phyloP scores from a whole-genome alignment of 2,797 vertebrate species.

The Fistularia commersonii region DNA sequence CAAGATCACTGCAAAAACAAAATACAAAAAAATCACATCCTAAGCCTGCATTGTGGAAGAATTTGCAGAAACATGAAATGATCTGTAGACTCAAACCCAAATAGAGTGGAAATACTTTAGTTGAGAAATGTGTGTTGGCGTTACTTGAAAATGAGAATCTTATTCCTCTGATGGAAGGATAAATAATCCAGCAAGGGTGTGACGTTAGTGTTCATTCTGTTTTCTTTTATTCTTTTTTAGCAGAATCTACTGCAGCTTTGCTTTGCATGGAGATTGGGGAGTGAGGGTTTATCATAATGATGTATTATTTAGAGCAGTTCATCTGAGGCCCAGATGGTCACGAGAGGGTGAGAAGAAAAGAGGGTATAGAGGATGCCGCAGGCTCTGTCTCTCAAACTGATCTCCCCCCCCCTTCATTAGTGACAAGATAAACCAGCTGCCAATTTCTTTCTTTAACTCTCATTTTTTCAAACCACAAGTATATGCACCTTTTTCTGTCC shows the following conservation, averaged over 20 bases:
- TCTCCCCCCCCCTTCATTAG: slow-evolving; percentile 1
- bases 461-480: too few relatives aligned
- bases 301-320: slow-evolving; percentile 26
- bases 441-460: background rate
- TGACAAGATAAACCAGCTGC: background rate
- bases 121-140: too few relatives aligned
- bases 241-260: background rate
- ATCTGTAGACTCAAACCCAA: too few relatives aligned
- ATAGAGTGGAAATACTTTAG: too few relatives aligned
- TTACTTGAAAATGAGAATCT: background rate
- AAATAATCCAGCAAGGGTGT: background rate
- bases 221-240: background rate
- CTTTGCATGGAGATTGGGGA: background rate
- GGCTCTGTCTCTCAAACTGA: slow-evolving; percentile 4
- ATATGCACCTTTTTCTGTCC: too few relatives aligned
- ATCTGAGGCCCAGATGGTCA: slow-evolving; percentile 23
- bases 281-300: slow-evolving; percentile 4
- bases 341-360: background rate
- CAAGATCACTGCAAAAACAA: too few relatives aligned
- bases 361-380: slow-evolving; percentile 2
- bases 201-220: background rate
- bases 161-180: background rate
- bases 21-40: too few relatives aligned
- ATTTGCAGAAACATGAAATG: too few relatives aligned
- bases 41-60: too few relatives aligned